Base-by-base conservation (phyloP, 2,113 vertebrate genomes). In the Pao palembangensis region DNA sequence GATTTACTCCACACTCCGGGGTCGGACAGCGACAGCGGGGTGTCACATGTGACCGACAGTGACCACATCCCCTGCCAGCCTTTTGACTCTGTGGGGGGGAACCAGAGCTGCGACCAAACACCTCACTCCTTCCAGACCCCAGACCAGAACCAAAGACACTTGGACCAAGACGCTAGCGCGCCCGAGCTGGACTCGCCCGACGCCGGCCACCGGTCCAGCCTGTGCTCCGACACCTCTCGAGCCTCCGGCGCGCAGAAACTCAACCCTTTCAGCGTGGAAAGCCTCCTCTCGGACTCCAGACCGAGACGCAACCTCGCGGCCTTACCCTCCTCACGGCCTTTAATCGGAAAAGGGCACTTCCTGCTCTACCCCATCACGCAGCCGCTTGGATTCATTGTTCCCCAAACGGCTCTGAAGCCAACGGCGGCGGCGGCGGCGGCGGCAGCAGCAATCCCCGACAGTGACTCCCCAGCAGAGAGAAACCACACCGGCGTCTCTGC, bases 221-320 rank as follows among this genome's bases (percentile, higher is more conserved):
- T 90, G 83, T 87, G 90, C 73, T 71, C 87, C 56, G 31, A 6
- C 56, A 76, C 65, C 62, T 71, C 48, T 78, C 89, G 93, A 64
- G 85, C 89, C 10, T 79, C 92, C 25, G 79, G 80, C 61, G 87
- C 89, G 73, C 94, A 93, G 79, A 97, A 96, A 85, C 93, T 92
- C 69, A 98, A 92, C 88, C 96, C 96, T 6, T 98, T 98, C 71
- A 98, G 96, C 81, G 96, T 98, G 64, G 94, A 96, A 64, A 97
- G 95, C 84, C 92, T 96, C 43, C 90, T 97, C 14, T 95, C 95
- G 59, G 94, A 96, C 90, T 92, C 93, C 16, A 93, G 94, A 49
- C 95, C 95, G 5, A 92, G 93, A 67, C 92, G 95, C 69, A 95
- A 91, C 86, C 75, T 93, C 63, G 87, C 94, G 19, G 88, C 91